Conservation (phyloP, 2,113 vertebrate genomes). For the Ciconia stormi region DNA sequence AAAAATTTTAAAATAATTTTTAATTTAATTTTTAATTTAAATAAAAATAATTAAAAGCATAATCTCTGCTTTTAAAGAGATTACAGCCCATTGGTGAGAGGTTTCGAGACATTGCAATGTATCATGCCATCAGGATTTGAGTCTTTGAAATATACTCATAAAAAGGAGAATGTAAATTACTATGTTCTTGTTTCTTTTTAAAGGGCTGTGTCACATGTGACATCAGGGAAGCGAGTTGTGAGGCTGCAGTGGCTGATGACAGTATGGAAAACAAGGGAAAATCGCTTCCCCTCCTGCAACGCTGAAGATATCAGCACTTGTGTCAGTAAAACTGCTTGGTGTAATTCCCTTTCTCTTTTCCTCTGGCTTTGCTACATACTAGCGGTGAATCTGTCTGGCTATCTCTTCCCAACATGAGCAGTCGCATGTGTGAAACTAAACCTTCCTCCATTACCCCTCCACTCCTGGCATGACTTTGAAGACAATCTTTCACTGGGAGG, state of each 20-base stretch:
- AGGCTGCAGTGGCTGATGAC: neutral
- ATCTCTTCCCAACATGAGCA: neutral
- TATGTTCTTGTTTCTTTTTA: neutral
- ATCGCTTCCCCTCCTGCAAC: neutral
- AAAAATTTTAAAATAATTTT: too few relatives aligned
- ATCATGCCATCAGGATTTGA: neutral
- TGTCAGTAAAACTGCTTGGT: neutral
- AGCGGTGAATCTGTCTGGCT: neutral
- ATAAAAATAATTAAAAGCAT: too few relatives aligned
- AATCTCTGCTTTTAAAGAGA: neutral
- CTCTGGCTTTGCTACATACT: neutral
- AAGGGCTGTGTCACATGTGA: constrained; percentile 54
- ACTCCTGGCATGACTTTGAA: neutral
- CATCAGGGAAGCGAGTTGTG: neutral
- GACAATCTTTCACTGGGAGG: neutral
- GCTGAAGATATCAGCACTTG: neutral
- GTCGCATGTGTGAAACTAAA: neutral
- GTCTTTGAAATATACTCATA: neutral
- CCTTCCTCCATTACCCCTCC: neutral
- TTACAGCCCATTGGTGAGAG: neutral
- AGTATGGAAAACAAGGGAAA: neutral
- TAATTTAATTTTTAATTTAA: too few relatives aligned
- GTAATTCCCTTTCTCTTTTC: neutral
- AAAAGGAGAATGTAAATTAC: neutral
- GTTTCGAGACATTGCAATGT: neutral